phyloP scores from a whole-genome alignment of 2,888 invertebrate species.

The Drosophila mimica region DNA sequence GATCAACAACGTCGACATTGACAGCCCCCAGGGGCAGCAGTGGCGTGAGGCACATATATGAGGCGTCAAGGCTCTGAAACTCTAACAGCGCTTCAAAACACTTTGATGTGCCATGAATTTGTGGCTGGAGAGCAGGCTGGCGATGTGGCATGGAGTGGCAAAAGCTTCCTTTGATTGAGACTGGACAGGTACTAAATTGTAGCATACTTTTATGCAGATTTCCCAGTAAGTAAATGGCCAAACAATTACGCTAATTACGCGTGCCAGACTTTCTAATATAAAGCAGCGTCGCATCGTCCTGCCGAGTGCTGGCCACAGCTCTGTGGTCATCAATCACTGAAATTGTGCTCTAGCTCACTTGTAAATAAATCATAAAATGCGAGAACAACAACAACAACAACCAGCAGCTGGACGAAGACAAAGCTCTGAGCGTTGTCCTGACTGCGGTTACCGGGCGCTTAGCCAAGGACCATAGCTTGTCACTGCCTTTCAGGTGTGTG shows the following conservation, averaged over 20 bases:
- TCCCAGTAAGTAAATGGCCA: constrained; percentile 43
- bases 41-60: constrained; percentile 10
- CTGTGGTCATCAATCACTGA: constrained; percentile 67
- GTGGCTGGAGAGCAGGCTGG: neutral
- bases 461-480: constrained; percentile 23
- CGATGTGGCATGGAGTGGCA: constrained; percentile 3
- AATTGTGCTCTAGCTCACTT: constrained; percentile 52
- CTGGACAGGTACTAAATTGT: neutral
- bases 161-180: constrained; percentile 28
- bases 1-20: constrained; percentile 70
- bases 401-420: constrained; percentile 25
- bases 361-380: constrained; percentile 75
- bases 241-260: constrained; percentile 74
- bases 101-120: constrained; percentile 60
- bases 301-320: constrained; percentile 31
- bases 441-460: constrained; percentile 63
- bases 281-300: constrained; percentile 16
- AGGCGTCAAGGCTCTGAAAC: constrained; percentile 31
- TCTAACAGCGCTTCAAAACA: constrained; percentile 54
- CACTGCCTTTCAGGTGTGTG: neutral
- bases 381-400: constrained; percentile 12
- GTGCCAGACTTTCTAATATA: constrained; percentile 56
- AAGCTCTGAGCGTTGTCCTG: constrained; percentile 49
- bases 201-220: constrained; percentile 28
- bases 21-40: constrained; percentile 45